Evolutionary conservation across 1,140 invertebrate genomes (phyloP), one percentile per base, ranked within the genome.

Genomic region (Bathynomus jamesi): DNA sequence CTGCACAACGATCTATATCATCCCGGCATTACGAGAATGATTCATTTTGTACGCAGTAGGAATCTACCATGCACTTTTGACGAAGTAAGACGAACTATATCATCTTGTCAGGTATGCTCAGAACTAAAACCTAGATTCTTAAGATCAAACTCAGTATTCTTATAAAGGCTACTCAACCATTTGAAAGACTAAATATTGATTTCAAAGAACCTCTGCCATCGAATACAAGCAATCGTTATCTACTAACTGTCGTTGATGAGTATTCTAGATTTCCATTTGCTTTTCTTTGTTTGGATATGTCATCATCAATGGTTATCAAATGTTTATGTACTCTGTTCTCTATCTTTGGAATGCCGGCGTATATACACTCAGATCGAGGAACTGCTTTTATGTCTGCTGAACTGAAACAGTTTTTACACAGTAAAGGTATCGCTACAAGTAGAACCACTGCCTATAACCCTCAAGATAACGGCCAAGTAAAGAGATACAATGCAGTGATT

Each of bases 381-480:
- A 30, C 66, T 4, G 3, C 29, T 17, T 67, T 67, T 17, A 67
- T 63, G 66, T 67, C 66, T 11, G 13, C 66, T 2, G 66, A 65
- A 17, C 64, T 67, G 3, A 61, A 21, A 4, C 4, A 4, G 10
- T 67, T 65, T n/a, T 28, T 67, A 63, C n/a, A n/a, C n/a, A n/a
- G n/a, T n/a, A n/a, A n/a, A n/a, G n/a, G n/a, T n/a, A n/a, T n/a
- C n/a, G n/a, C n/a, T n/a, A n/a, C n/a, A n/a, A n/a, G n/a, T n/a
- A n/a, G n/a, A n/a, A n/a, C n/a, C n/a, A n/a, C n/a, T n/a, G n/a
- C n/a, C n/a, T n/a, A n/a, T n/a, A n/a, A n/a, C n/a, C n/a, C n/a
- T n/a, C n/a, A n/a, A n/a, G 21, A 17, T 4, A 67, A 67, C n/a
- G 28, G 10, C 40, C 64, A 61, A 24, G 10, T 11, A 3, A 31